phyloP scores from a whole-genome alignment of 2,113 vertebrate genomes.

The Dasyornis broadbenti region DNA sequence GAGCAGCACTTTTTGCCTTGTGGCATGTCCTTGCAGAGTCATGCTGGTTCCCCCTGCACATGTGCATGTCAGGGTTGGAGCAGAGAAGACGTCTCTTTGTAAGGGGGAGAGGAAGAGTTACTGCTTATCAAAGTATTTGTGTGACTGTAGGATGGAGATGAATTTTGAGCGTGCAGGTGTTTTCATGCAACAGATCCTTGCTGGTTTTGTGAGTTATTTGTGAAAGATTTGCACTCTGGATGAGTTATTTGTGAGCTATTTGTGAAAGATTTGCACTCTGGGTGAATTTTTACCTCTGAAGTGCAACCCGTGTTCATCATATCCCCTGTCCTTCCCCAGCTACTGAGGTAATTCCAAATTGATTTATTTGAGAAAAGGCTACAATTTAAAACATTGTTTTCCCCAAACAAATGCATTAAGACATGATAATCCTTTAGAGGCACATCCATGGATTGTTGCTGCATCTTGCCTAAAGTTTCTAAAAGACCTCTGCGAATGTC shows the following conservation, averaged over 20 bases:
- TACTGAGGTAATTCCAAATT: background rate
- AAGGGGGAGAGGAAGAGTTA: background rate
- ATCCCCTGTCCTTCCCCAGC: background rate
- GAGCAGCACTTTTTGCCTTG: background rate
- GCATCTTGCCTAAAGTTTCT: background rate
- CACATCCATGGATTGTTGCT: background rate
- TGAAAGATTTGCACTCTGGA: background rate
- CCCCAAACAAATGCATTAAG: background rate
- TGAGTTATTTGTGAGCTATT: background rate
- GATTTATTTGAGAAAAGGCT: background rate
- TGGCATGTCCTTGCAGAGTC: background rate
- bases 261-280: background rate
- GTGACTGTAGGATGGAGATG: background rate
- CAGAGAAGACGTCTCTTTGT: background rate
- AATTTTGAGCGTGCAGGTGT: background rate
- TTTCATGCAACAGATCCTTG: background rate
- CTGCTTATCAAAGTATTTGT: background rate
- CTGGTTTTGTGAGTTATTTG: background rate
- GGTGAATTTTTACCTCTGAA: background rate
- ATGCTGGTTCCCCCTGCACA: background rate
- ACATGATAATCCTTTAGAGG: background rate
- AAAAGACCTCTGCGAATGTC: background rate
- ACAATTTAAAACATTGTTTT: background rate
- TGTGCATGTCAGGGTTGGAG: background rate
- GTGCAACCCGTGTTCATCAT: background rate